These are phyloP conservation scores for Molorchus minor DNA, from an alignment of 2,888 invertebrate species.

Conservation along the genomic window DNA sequence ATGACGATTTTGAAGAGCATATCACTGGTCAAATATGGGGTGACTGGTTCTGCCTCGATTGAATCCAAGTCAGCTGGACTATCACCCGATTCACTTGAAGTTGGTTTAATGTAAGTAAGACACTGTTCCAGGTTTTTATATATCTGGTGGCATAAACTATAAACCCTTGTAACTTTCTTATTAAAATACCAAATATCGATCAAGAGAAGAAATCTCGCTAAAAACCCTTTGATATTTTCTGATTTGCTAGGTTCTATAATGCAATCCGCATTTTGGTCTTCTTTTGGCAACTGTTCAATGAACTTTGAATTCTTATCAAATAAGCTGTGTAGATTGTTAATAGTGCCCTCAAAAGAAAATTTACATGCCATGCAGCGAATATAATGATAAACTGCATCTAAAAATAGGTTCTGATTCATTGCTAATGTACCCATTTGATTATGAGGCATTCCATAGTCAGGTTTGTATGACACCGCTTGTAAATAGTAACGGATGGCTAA, in stretches of 20 bases:
- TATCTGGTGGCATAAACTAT: conserved; percentile 74
- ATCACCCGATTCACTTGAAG: conserved; percentile 64
- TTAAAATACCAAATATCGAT: conserved; percentile 72
- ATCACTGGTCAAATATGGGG: conserved; percentile 71
- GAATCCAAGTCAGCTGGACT: conserved; percentile 66
- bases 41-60: conserved; percentile 63
- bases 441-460: conserved; percentile 88
- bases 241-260: conserved; percentile 57
- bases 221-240: conserved; percentile 64
- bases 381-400: conserved; percentile 91
- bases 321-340: conserved; percentile 82
- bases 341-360: conserved; percentile 88
- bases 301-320: conserved; percentile 75
- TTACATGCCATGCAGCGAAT: conserved; percentile 82
- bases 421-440: conserved; percentile 93
- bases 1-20: conserved; percentile 84
- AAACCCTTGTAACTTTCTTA: conserved; percentile 72
- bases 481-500: conserved; percentile 86
- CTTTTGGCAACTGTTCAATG: conserved; percentile 65
- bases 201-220: conserved; percentile 68
- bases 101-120: conserved; percentile 66
- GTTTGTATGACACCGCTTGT: conserved; percentile 81
- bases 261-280: conserved; percentile 57
- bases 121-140: conserved; percentile 79
- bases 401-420: conserved; percentile 79